Conservation (phyloP, 2,888 invertebrate species). For the Pyrocoelia pectoralis region DNA sequence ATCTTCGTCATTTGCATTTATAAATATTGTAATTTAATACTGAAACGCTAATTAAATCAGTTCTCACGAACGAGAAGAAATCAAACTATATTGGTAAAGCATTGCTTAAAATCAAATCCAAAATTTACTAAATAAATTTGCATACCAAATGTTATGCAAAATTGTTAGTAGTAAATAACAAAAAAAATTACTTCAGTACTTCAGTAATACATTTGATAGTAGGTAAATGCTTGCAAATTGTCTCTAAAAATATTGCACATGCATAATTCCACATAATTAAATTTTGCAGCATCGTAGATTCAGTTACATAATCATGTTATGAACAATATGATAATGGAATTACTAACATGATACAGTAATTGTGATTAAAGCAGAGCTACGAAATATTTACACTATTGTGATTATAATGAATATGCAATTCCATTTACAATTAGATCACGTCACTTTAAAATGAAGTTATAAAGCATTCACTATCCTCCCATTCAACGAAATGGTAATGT, state of each 20-base stretch:
- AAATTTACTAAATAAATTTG: too few species aligned
- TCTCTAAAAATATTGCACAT: neutral
- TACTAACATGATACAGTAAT: constrained; percentile 1
- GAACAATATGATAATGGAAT: constrained; percentile 7
- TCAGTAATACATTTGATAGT: too few species aligned
- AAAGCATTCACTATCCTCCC: neutral
- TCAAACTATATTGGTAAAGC: too few species aligned
- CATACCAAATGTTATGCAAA: too few species aligned
- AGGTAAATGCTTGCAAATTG: too few species aligned
- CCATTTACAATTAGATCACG: neutral
- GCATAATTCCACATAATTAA: neutral
- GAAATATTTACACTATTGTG: neutral
- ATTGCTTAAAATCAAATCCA: too few species aligned
- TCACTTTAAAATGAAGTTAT: neutral
- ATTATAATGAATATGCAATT: neutral
- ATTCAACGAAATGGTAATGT: too few species aligned
- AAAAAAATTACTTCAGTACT: too few species aligned
- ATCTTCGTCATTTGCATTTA: neutral
- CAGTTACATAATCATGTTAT: neutral
- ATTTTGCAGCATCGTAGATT: neutral
- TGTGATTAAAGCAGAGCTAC: neutral
- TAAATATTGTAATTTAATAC: neutral
- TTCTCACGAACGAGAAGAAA: too few species aligned
- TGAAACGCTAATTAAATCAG: too few species aligned
- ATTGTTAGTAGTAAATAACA: too few species aligned